A percentile compares a stretch with the other conserved stretches of the same genome.
These are phyloP conservation scores for Crypturellus undulatus DNA, from an alignment of 2,113 vertebrate species.

Conservation along the genomic window DNA sequence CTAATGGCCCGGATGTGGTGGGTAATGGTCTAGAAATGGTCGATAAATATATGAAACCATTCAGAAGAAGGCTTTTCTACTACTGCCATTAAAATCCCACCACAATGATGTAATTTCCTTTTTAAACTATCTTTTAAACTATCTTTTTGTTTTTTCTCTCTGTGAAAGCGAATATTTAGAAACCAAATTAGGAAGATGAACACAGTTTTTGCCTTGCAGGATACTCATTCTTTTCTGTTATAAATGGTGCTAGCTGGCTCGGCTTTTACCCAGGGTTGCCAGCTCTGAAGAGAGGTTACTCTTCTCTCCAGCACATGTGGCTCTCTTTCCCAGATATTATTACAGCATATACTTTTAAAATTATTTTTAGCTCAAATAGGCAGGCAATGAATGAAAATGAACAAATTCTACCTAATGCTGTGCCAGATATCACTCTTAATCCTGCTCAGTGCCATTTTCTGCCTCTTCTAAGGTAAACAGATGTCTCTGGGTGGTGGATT, in stretches of 20 bases:
- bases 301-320: not conserved
- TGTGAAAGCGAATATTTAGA: not conserved
- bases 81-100: not conserved
- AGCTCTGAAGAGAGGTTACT: not conserved
- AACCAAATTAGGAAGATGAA: constrained; percentile 16
- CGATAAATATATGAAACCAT: not conserved
- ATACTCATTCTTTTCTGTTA: not conserved
- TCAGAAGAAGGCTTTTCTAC: not conserved
- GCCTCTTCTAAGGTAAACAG: not conserved
- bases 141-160: no score
- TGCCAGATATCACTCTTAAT: not conserved
- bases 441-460: not conserved
- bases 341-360: not conserved
- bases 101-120: not conserved
- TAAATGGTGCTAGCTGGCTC: not conserved
- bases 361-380: constrained; percentile 42
- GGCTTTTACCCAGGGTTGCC: not conserved
- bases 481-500: not conserved
- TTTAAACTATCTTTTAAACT: not conserved
- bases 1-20: not conserved
- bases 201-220: not conserved
- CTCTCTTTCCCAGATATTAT: constrained; percentile 21
- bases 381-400: constrained; percentile 9
- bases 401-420: not conserved
- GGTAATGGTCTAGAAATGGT: not conserved